phyloP scores from a whole-genome alignment of 2,888 invertebrate species.

The Pristionchus fissidentatus region DNA sequence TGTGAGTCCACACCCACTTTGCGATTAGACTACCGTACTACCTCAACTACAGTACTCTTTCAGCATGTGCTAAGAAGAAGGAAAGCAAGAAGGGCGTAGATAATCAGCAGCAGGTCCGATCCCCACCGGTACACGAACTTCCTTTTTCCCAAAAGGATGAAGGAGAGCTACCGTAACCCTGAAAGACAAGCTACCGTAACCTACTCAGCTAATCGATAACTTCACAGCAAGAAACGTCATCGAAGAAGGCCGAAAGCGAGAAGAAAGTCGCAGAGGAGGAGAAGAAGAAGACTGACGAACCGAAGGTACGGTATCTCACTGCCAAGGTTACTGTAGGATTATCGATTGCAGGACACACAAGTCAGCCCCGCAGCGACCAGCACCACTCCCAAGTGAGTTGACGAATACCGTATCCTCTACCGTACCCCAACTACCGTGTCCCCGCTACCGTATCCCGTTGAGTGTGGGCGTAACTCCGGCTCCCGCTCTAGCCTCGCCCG shows the following conservation, averaged over 20 bases:
- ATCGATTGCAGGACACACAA: too few species aligned
- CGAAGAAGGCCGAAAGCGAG: slow-evolving; percentile 26
- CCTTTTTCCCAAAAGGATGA: too few species aligned
- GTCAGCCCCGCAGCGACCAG: slow-evolving; percentile 4
- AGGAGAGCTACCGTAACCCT: not conserved
- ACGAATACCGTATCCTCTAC: not conserved
- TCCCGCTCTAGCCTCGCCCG: too few species aligned
- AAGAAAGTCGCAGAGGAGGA: not conserved
- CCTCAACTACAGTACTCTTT: not conserved
- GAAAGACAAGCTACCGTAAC: too few species aligned
- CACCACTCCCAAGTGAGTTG: slow-evolving; percentile 16
- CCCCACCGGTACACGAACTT: too few species aligned
- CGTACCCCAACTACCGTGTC: not conserved
- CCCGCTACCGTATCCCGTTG: not conserved
- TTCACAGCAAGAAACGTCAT: not conserved
- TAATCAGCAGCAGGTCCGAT: too few species aligned
- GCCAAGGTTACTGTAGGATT: not conserved
- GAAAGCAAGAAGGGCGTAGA: not conserved
- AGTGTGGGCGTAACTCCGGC: slow-evolving; percentile 15
- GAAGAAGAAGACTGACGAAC: not conserved
- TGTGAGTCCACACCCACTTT: too few species aligned
- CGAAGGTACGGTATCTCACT: too few species aligned
- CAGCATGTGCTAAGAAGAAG: slow-evolving; percentile 31
- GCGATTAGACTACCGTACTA: not conserved
- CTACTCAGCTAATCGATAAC: too few species aligned